A percentile compares a stretch with the other conserved stretches of the same genome.
These are phyloP conservation scores for Xenopus laevis DNA, from an alignment of 2,113 vertebrate species.

Conservation along the genomic window DNA sequence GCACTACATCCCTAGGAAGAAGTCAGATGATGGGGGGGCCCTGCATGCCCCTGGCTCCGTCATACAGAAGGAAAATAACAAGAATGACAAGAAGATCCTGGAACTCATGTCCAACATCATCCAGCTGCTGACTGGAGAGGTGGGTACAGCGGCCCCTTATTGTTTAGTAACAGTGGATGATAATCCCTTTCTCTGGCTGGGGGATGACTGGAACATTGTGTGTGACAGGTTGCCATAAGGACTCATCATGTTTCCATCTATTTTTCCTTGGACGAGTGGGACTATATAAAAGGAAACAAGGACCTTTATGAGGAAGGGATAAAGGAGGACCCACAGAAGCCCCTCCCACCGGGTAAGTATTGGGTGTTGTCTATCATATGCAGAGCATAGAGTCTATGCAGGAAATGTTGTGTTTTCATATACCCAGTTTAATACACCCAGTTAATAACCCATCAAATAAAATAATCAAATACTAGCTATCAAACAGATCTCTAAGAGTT, in stretches of 20 bases:
- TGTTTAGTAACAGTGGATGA: neutral
- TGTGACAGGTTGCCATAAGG: conserved; percentile 23
- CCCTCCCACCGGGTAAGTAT: neutral
- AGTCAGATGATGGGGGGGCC: neutral
- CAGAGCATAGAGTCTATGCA: no score
- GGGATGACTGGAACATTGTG: conserved; percentile 9
- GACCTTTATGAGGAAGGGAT: neutral
- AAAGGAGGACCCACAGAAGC: neutral
- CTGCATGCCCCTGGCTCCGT: neutral
- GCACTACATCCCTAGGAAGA: neutral
- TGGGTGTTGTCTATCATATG: neutral
- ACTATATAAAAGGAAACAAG: conserved; percentile 11
- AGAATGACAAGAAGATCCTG: conserved; percentile 24
- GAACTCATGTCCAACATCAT: conserved; percentile 18
- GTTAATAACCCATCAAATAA: no score
- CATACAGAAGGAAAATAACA: conserved; percentile 3
- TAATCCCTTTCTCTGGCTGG: neutral
- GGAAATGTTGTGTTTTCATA: no score
- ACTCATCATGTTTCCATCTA: conserved; percentile 18
- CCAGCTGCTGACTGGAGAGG: conserved; percentile 20
- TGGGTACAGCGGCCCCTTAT: neutral
- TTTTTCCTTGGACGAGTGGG: conserved; percentile 38
- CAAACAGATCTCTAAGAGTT: no score
- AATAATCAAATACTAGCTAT: no score
- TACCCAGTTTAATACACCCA: no score